phyloP scores from a whole-genome alignment of 1,140 invertebrate species.

The Heliconius eleuchia region DNA sequence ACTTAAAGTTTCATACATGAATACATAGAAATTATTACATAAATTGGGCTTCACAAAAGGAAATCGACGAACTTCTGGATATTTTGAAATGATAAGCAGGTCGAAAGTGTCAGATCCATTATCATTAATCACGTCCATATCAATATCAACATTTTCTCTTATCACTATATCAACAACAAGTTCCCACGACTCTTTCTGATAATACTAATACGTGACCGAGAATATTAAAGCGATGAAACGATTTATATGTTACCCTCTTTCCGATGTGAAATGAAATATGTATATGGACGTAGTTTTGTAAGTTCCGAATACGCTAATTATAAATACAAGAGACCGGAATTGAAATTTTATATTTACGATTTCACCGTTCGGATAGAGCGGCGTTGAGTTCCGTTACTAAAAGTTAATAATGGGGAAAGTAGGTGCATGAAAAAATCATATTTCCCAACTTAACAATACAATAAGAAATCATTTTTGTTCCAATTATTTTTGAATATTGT shows the following conservation, averaged over 20 bases:
- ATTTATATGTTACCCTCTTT: slow-evolving; percentile 35
- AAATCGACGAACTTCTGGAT: slow-evolving; percentile 9
- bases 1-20: background rate
- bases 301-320: too few relatives aligned
- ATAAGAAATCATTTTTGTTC: too few relatives aligned
- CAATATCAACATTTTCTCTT: slow-evolving; percentile 27
- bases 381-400: too few relatives aligned
- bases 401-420: too few relatives aligned
- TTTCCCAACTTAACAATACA: too few relatives aligned
- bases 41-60: background rate
- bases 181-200: slow-evolving; percentile 44
- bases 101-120: slow-evolving; percentile 33
- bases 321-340: too few relatives aligned
- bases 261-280: background rate
- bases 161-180: slow-evolving; percentile 38
- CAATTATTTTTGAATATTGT: too few relatives aligned
- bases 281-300: background rate
- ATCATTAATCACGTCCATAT: slow-evolving; percentile 39
- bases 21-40: background rate
- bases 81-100: slow-evolving; percentile 17
- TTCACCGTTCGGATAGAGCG: too few relatives aligned
- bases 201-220: slow-evolving; percentile 37
- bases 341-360: too few relatives aligned
- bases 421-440: too few relatives aligned
- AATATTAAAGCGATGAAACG: slow-evolving; percentile 33